A percentile compares a stretch with the other conserved stretches of the same genome.
These are phyloP conservation scores for Symphodus melops DNA, from an alignment of 2,113 vertebrate species.

Conservation along the genomic window DNA sequence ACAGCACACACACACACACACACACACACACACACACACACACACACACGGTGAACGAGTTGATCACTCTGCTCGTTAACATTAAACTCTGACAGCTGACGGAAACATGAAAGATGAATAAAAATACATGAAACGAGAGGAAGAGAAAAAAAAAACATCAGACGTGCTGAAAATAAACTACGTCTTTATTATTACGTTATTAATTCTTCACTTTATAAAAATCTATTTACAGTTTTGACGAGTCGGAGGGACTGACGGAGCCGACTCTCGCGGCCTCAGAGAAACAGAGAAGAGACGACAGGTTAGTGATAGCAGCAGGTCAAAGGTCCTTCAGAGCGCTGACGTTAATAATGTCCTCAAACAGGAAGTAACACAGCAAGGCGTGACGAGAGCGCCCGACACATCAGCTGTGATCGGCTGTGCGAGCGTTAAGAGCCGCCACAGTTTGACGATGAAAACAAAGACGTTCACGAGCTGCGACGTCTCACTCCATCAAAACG, in stretches of 20 bases:
- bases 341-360: slow-evolving; percentile 28
- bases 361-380: slow-evolving; percentile 21
- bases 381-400: slow-evolving; percentile 30
- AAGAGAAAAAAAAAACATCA: slow-evolving; percentile 14
- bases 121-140: slow-evolving; percentile 13
- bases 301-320: slow-evolving; percentile 66
- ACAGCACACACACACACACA: too few relatives aligned
- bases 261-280: background rate
- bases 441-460: too few relatives aligned
- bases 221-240: slow-evolving; percentile 68
- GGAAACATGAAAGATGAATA: slow-evolving; percentile 27
- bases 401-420: slow-evolving; percentile 43
- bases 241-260: slow-evolving; percentile 51
- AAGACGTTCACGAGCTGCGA: background rate
- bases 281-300: slow-evolving; percentile 35
- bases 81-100: slow-evolving; percentile 15
- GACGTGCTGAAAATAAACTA: slow-evolving; percentile 79
- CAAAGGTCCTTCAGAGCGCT: slow-evolving; percentile 57
- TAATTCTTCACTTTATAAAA: slow-evolving; percentile 72
- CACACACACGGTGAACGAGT: background rate
- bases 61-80: background rate
- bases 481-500: slow-evolving; percentile 50
- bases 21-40: too few relatives aligned
- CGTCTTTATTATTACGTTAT: slow-evolving; percentile 78
- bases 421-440: too few relatives aligned